Conservation (phyloP, 2,888 invertebrate species). For the Heteromurus nitidus region DNA sequence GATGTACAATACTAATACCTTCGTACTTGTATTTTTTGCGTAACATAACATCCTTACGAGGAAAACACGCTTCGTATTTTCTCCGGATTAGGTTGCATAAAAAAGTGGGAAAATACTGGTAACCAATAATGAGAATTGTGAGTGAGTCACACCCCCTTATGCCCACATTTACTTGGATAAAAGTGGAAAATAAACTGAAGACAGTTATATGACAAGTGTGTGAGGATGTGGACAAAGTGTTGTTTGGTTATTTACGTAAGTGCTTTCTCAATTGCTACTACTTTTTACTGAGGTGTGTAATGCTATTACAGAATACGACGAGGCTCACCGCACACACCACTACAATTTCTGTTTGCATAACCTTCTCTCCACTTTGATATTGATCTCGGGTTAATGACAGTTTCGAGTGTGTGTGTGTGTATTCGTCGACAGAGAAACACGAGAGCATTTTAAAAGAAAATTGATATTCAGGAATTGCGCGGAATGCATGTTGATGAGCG, state of each 20-base stretch:
- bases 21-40: too few relatives aligned
- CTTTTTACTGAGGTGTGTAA: too few relatives aligned
- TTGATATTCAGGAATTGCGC: background rate
- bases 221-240: background rate
- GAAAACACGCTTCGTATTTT: background rate
- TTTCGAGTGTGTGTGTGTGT: too few relatives aligned
- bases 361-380: too few relatives aligned
- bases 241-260: background rate
- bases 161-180: background rate
- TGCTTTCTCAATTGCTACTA: background rate
- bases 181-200: background rate
- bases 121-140: background rate
- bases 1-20: too few relatives aligned
- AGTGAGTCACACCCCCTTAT: too few relatives aligned
- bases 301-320: too few relatives aligned
- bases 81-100: background rate
- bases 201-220: background rate
- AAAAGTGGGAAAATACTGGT: background rate
- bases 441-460: background rate
- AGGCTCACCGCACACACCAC: background rate
- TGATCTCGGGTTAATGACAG: slow-evolving; percentile 13
- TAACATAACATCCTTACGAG: background rate
- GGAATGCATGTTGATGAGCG: background rate
- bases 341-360: background rate
- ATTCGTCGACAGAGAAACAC: background rate